These are phyloP conservation scores for Aphis craccivora DNA, from an alignment of 1,140 invertebrate genomes.

Conservation along the genomic window DNA sequence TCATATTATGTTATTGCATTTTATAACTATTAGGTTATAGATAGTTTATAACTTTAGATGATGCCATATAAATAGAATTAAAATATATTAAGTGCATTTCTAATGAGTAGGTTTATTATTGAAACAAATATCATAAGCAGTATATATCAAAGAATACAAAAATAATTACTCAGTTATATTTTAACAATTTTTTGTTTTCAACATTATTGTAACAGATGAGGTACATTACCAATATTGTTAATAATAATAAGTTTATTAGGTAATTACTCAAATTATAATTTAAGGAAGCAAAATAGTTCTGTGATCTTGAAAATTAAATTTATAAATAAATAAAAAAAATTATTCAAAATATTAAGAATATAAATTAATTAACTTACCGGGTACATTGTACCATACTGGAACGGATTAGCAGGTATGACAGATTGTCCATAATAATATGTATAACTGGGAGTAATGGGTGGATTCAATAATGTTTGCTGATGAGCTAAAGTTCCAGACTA, in stretches of 20 bases:
- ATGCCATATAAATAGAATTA: not conserved
- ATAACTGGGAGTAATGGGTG: constrained; percentile 68
- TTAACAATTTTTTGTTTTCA: not conserved
- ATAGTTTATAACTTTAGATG: not conserved
- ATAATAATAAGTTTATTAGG: not conserved
- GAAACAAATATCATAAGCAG: not conserved
- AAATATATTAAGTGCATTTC: not conserved
- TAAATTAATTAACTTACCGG: constrained; percentile 66
- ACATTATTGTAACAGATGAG: not conserved
- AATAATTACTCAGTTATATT: not conserved
- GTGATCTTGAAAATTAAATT: not conserved
- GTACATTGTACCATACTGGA: constrained; percentile 77
- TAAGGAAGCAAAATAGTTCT: constrained; percentile 22
- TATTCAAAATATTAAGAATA: not conserved
- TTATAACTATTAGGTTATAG: not conserved
- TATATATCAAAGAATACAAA: not conserved
- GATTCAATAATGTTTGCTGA: constrained; percentile 71
- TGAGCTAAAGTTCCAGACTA: constrained; percentile 70
- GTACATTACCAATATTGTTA: not conserved
- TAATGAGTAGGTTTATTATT: not conserved
- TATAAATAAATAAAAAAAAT: not conserved
- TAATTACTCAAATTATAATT: not conserved
- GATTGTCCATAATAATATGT: constrained; percentile 71
- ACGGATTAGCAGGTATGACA: constrained; percentile 73
- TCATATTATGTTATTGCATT: not conserved